Evolutionary conservation across 1,140 invertebrate species (phyloP), one percentile per base, ranked within the genome.

Genomic region (Drosophila saltans): DNA sequence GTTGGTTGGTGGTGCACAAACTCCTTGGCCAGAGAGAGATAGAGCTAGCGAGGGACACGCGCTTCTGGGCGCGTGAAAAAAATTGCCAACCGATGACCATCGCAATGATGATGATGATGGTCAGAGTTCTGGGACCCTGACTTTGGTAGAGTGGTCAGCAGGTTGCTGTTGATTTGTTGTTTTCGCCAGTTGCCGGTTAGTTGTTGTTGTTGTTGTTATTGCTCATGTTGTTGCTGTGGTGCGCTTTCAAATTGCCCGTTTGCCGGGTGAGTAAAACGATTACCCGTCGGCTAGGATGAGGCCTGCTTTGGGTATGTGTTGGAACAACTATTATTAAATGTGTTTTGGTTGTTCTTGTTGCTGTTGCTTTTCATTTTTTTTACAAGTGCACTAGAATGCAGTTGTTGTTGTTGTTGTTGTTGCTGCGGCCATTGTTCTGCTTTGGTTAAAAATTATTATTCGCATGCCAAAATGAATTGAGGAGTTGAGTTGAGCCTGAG

Each of bases 381-480:
- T 69, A 73, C 80, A 78, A 78, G 67, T 71, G 59, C 65, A 71
- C 65, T 52, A 52, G 24, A 52, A 52, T 52, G 21, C 45, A 26
- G 45, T 21, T 48, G 45, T 52, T 62, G 66, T 66, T 75, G 41
- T 24, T 55, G 60, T 58, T 72, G 61, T 16, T 66, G 73, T 41
- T 66, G 65, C 70, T 83, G 83, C 80, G 84, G 84, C 85, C 84
- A 88, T 88, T 89, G 84, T 88, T 88, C 80, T 89, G 84, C 80
- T 89, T 85, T 85, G 84, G 62, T 80, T 89, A 71, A 10, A 89
- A 89, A 81, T 84, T 88, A 88, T 88, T 89, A 89, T 84, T 90
- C 84, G 81, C 84, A 88, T 88, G 84, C 84, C 84, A 86, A 89
- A 86, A 86, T 86, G 83, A 89, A 86, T 88, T 86, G 83, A 89